A percentile compares a stretch with the other conserved stretches of the same genome.
These are phyloP conservation scores for Merluccius polli DNA, from an alignment of 2,797 vertebrate genomes.

Conservation along the genomic window DNA sequence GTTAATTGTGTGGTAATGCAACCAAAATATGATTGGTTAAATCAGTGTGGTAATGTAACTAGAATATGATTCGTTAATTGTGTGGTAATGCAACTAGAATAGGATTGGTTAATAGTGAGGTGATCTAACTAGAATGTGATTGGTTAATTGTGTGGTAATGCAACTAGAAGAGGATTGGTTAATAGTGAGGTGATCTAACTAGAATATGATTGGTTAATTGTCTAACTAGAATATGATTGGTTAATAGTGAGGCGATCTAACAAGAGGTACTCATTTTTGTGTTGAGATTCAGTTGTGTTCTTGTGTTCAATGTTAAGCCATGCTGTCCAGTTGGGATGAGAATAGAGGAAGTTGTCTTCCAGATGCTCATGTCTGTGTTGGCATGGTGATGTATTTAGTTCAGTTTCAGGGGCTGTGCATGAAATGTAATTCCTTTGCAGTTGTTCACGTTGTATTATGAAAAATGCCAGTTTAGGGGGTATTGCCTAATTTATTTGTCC, in stretches of 20 bases:
- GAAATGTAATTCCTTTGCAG: no score
- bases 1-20: no score
- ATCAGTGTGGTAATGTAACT: no score
- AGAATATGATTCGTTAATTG: no score
- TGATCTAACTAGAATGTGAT: background rate
- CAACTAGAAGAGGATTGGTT: background rate
- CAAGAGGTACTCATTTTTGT: background rate
- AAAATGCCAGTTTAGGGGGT: no score
- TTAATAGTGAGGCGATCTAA: background rate
- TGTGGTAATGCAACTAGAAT: background rate
- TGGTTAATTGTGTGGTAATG: background rate
- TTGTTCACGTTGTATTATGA: no score
- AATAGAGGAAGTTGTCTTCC: background rate
- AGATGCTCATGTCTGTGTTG: background rate
- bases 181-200: background rate
- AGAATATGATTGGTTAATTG: background rate
- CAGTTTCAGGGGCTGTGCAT: background rate
- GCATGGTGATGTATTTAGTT: background rate
- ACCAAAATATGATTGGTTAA: no score
- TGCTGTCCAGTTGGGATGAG: background rate
- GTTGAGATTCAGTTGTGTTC: background rate
- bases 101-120: background rate
- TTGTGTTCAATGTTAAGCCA: background rate
- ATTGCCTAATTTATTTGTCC: no score
- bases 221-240: background rate